A percentile compares a stretch with the other conserved stretches of the same genome.
Evolutionary conservation across 2,113 vertebrate species (phyloP).

Genomic region (Chaetops frenatus): DNA sequence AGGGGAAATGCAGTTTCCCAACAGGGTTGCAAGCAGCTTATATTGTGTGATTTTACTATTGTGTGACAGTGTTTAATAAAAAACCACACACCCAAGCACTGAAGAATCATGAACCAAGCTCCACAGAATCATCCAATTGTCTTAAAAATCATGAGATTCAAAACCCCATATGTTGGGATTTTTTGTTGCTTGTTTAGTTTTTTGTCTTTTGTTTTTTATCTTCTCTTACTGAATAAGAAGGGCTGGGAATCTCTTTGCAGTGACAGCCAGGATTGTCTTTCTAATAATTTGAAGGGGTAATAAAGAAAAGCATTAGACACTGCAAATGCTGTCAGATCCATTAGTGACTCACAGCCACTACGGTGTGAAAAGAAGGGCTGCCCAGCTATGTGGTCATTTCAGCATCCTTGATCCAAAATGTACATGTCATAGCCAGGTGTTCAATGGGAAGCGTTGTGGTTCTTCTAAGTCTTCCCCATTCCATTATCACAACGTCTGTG

Average conservation of each 20-base stretch:
- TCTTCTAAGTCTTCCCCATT: not conserved
- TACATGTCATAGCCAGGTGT: fast-evolving
- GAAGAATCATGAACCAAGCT: not conserved
- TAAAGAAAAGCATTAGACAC: not conserved
- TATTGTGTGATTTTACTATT: constrained; percentile 1
- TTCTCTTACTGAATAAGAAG: not conserved
- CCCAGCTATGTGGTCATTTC: not conserved
- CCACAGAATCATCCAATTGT: not conserved
- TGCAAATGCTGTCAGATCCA: not conserved
- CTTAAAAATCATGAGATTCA: not conserved
- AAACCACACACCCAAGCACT: not conserved
- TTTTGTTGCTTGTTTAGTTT: not conserved
- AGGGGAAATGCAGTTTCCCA: not conserved
- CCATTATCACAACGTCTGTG: not conserved
- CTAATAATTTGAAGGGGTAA: not conserved
- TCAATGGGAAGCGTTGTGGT: not conserved
- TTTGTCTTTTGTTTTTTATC: not conserved
- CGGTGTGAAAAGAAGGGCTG: not conserved
- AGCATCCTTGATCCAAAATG: not conserved
- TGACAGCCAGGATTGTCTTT: not conserved
- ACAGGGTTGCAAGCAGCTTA: not conserved
- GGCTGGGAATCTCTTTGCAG: not conserved
- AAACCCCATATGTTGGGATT: fast-evolving
- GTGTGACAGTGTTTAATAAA: not conserved
- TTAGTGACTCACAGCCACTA: not conserved